These are phyloP conservation scores for Cochlearius cochlearius DNA, from an alignment of 2,113 vertebrate genomes.

Conservation along the genomic window DNA sequence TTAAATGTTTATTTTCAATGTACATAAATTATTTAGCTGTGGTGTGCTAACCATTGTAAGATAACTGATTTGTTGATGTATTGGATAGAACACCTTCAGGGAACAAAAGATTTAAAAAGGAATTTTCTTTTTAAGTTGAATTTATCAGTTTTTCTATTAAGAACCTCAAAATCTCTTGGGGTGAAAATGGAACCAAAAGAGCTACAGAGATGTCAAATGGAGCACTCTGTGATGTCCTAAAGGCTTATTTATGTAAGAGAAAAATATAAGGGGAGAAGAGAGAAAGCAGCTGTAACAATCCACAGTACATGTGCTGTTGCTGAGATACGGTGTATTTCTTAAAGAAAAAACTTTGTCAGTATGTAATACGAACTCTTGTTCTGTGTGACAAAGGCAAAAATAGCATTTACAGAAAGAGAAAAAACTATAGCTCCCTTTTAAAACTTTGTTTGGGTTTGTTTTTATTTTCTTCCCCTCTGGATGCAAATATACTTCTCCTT, in stretches of 20 bases:
- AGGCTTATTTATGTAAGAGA: constrained; percentile 9
- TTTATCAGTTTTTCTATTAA: neutral
- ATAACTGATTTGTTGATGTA: neutral
- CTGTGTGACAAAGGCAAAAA: neutral
- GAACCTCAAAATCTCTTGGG: neutral
- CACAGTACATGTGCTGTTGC: neutral
- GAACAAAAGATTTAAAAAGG: neutral
- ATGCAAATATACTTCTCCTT: neutral
- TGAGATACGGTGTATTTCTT: neutral
- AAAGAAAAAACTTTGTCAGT: neutral
- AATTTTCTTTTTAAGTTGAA: neutral
- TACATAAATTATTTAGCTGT: neutral
- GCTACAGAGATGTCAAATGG: neutral
- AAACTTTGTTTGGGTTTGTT: neutral
- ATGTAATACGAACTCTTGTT: neutral
- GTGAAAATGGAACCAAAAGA: constrained; percentile 24
- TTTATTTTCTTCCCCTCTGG: neutral
- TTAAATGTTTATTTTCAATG: neutral
- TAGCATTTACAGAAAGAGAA: neutral
- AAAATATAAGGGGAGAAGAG: neutral
- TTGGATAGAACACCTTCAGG: neutral
- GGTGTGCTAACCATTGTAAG: neutral
- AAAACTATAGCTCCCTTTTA: neutral
- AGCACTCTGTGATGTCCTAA: neutral
- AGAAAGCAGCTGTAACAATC: neutral